Evolutionary conservation across 1,140 invertebrate genomes (phyloP).

Genomic region (Drosophila guanche): DNA sequence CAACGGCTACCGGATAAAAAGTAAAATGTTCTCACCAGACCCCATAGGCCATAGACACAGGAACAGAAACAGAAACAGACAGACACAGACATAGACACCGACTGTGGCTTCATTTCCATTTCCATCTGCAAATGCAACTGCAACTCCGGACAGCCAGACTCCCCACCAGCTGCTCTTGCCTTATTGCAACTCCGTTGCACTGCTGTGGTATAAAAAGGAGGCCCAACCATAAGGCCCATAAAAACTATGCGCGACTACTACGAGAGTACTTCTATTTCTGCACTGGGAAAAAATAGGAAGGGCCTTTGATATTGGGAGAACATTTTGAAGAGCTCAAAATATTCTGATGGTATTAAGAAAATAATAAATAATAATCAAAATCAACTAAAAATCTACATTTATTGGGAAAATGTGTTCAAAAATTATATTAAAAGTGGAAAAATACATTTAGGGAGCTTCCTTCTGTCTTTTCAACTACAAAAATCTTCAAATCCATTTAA

Average conservation of each 20-base stretch:
- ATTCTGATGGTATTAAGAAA: too few species aligned
- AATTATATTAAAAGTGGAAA: too few species aligned
- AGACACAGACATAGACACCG: slow-evolving; percentile 18
- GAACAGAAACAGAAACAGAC: slow-evolving; percentile 6
- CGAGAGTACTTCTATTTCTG: too few species aligned
- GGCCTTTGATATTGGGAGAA: too few species aligned
- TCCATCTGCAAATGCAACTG: slow-evolving; percentile 43
- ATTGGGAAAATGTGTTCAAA: too few species aligned
- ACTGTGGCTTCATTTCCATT: slow-evolving; percentile 23
- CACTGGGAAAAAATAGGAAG: too few species aligned
- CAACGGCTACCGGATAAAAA: slow-evolving; percentile 8
- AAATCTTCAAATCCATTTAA: too few species aligned
- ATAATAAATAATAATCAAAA: too few species aligned
- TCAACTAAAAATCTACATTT: too few species aligned
- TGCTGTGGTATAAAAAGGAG: slow-evolving; percentile 49
- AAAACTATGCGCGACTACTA: slow-evolving; percentile 61
- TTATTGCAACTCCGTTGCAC: slow-evolving; percentile 4
- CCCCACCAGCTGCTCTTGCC: slow-evolving; percentile 10
- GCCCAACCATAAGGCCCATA: slow-evolving; percentile 60
- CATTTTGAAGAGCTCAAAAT: too few species aligned
- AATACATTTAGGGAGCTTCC: too few species aligned
- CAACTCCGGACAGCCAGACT: background rate
- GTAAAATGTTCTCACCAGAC: slow-evolving; percentile 7
- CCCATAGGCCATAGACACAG: slow-evolving; percentile 17
- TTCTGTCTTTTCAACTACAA: too few species aligned